Evolutionary conservation across 2,888 invertebrate genomes (phyloP).

Genomic region (Lissocephala sabroskyi): DNA sequence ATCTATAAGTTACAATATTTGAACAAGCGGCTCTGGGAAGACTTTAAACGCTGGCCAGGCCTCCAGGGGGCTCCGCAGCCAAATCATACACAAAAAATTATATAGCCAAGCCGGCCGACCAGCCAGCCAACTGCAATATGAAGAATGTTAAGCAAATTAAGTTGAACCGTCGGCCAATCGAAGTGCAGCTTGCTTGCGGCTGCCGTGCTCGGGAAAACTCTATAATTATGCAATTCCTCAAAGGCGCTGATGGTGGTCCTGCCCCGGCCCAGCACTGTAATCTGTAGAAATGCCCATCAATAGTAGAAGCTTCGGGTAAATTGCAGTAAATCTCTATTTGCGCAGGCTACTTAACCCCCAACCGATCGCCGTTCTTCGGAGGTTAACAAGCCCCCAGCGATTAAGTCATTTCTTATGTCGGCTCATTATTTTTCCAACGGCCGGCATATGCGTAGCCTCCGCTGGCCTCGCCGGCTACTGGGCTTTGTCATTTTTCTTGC

Average conservation of each 20-base stretch:
- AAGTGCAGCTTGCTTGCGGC: slow-evolving; percentile 16
- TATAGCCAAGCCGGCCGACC: slow-evolving; percentile 35
- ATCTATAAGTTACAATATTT: slow-evolving; percentile 54
- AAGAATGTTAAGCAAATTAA: slow-evolving; percentile 47
- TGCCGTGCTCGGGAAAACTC: slow-evolving; percentile 42
- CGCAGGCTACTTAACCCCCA: slow-evolving; percentile 58
- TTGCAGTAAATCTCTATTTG: slow-evolving; percentile 64
- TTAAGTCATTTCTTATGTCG: slow-evolving; percentile 65
- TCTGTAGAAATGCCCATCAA: too few relatives aligned
- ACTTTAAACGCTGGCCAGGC: slow-evolving; percentile 12
- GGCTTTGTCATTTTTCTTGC: slow-evolving; percentile 46
- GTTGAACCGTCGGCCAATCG: slow-evolving; percentile 30
- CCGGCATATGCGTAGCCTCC: slow-evolving; percentile 2
- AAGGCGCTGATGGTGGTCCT: slow-evolving; percentile 68
- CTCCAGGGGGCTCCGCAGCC: background rate
- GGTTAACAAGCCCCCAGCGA: slow-evolving; percentile 66
- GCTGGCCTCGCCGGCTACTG: slow-evolving; percentile 54
- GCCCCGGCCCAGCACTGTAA: too few relatives aligned
- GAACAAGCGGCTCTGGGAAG: slow-evolving; percentile 45
- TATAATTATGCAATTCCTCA: slow-evolving; percentile 70
- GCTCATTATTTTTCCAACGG: slow-evolving; percentile 47
- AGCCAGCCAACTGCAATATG: slow-evolving; percentile 27
- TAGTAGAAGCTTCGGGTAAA: slow-evolving; percentile 44
- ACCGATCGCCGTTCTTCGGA: background rate
- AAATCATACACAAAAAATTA: slow-evolving; percentile 24